Evolutionary conservation across 1,140 invertebrate genomes (phyloP), one percentile per base, ranked within the genome.

Genomic region (Drosophila pachea): DNA sequence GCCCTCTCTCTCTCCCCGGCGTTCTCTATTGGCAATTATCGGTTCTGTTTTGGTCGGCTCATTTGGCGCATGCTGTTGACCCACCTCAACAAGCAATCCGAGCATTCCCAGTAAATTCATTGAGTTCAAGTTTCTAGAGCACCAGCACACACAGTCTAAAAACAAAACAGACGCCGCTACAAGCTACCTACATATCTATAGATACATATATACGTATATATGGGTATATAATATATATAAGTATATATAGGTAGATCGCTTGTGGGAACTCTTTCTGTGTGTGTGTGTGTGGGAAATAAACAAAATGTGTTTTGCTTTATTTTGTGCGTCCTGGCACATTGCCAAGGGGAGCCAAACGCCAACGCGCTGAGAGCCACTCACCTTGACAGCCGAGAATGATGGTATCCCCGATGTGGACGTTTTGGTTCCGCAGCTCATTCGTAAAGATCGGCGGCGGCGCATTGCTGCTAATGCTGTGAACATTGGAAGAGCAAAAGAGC

Each of bases 381-480:
- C 94, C 93, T 92, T 94, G 93, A 86, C 95, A 95, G 63, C 92
- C 92, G 45, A 96, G 90, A 22, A 91, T 91, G 31, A 96, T 87
- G 33, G 91, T 91, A 60, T 95, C 95, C 47, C 94, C 94, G 74
- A 97, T 94, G 90, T 92, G 94, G 61, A 95, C 92, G 76, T 92
- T 93, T 81, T 94, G 92, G 86, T 95, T 92, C 73, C 92, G 91
- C 68, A 96, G 89, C 75, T 94, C 92, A 81, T 93, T 92, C 29
- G 92, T 92, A 89, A 96, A 95, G 68, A 93, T 92, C 53, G 95
- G 95, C 64, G 94, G 92, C 45, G 94, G 93, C 78, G 94, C 93
- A 74, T 70, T 84, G 49, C 12, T 90, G 79, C 36, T 90, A 76
- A 83, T 88, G 78, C 61, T 89, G 48, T 48, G 33, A 66, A 71